Conservation (phyloP, 2,113 vertebrate species). For the Petromus typicus region DNA sequence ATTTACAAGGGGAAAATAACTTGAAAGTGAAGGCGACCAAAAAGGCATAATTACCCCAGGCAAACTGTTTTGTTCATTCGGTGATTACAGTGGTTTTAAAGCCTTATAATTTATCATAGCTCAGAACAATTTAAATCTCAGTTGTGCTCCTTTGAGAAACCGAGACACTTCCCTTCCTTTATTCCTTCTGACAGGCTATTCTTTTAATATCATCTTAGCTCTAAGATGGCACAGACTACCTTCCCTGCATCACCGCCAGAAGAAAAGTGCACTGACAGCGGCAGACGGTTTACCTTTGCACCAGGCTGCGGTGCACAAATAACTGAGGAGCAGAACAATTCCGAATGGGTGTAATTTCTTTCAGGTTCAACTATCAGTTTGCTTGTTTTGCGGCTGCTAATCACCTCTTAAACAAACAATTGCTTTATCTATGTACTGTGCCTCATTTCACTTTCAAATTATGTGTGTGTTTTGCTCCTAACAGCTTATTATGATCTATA, state of each 20-base stretch:
- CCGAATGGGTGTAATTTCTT: constrained; percentile 85
- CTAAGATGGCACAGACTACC: constrained; percentile 57
- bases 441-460: constrained; percentile 91
- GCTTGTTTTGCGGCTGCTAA: constrained; percentile 88
- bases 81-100: constrained; percentile 84
- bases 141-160: constrained; percentile 79
- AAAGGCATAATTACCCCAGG: constrained; percentile 84
- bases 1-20: constrained; percentile 85
- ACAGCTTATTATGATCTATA: constrained; percentile 88
- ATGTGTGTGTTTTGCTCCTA: constrained; percentile 85
- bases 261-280: constrained; percentile 24
- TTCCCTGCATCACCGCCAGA: neutral
- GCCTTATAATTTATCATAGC: constrained; percentile 79
- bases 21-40: constrained; percentile 82
- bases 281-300: constrained; percentile 70
- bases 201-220: constrained; percentile 74
- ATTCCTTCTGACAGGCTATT: constrained; percentile 77
- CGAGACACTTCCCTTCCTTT: constrained; percentile 69
- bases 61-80: constrained; percentile 84
- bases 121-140: constrained; percentile 81
- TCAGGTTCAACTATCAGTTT: constrained; percentile 88
- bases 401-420: constrained; percentile 89
- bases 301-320: constrained; percentile 75
- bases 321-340: constrained; percentile 80
- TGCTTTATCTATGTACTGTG: constrained; percentile 88